phyloP scores from a whole-genome alignment of 2,888 invertebrate species.

The Strigamia transsilvanica region DNA sequence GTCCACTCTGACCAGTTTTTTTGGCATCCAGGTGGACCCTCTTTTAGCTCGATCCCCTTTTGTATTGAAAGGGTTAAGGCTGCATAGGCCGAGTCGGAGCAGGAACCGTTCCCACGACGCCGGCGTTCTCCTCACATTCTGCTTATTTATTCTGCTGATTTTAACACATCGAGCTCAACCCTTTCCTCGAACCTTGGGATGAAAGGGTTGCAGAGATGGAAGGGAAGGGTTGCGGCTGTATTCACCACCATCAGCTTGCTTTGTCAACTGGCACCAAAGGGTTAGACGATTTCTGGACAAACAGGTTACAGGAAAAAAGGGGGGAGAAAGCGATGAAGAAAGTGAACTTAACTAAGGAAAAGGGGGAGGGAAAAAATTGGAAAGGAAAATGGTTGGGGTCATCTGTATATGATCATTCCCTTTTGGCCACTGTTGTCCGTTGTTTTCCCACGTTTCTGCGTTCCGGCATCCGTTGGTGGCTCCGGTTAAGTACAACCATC shows the following conservation, averaged over 20 bases:
- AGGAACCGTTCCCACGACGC: constrained; percentile 45
- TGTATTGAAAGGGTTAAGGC: constrained; percentile 52
- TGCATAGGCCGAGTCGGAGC: constrained; percentile 37
- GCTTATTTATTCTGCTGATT: constrained; percentile 51
- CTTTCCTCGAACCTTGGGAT: constrained; percentile 46
- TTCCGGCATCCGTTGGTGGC: constrained; percentile 27
- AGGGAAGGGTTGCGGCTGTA: constrained; percentile 51
- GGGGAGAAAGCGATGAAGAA: constrained; percentile 48
- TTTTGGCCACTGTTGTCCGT: constrained; percentile 32
- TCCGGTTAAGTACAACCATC: constrained; percentile 51
- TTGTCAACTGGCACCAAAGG: constrained; percentile 52
- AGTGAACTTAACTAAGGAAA: constrained; percentile 48
- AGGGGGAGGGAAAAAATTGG: constrained; percentile 4
- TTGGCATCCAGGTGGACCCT: constrained; percentile 41
- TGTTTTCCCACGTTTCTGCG: constrained; percentile 5
- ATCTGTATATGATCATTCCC: constrained; percentile 18
- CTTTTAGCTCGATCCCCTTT: constrained; percentile 31
- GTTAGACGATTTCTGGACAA: constrained; percentile 52
- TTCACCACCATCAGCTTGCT: constrained; percentile 40
- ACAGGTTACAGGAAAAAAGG: constrained; percentile 50
- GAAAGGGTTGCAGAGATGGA: constrained; percentile 51
- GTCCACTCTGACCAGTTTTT: constrained; percentile 48
- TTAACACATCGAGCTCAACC: constrained; percentile 51
- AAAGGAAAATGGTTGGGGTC: constrained; percentile 4
- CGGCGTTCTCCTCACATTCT: constrained; percentile 50